Percentiles rank a stretch among this genome's conserved stretches.
phyloP scores from a whole-genome alignment of 2,888 invertebrate genomes.

The Allolobophora icterica region DNA sequence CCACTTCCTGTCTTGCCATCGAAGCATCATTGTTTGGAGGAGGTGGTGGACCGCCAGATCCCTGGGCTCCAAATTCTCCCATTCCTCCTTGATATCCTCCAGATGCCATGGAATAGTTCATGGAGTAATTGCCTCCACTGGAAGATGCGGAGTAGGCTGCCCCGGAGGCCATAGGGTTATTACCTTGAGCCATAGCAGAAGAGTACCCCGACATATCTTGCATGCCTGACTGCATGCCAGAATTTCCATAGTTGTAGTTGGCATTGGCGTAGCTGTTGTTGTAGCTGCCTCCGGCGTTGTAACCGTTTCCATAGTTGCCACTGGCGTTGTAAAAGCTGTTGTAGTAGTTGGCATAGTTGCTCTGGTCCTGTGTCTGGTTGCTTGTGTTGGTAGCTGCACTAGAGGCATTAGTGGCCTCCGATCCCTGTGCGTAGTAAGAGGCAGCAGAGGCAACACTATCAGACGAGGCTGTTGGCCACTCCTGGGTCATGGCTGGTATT shows the following conservation, averaged over 20 bases:
- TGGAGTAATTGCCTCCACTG: neutral
- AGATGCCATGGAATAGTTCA: neutral
- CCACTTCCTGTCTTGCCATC: slow-evolving; percentile 64
- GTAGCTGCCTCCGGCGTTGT: slow-evolving; percentile 4
- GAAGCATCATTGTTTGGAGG: neutral
- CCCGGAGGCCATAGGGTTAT: neutral
- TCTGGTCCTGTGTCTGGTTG: neutral
- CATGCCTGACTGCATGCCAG: slow-evolving; percentile 13
- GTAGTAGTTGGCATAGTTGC: slow-evolving; percentile 24
- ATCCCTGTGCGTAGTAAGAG: neutral
- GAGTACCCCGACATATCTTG: slow-evolving; percentile 22
- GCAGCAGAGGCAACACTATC: neutral
- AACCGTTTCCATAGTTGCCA: slow-evolving; percentile 19
- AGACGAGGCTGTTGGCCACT: neutral
- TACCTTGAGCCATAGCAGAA: neutral
- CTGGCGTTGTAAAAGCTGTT: neutral
- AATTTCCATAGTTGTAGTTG: slow-evolving; percentile 23
- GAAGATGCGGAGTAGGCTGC: neutral
- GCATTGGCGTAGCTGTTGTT: neutral
- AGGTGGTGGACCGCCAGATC: neutral
- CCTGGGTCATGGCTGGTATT: neutral
- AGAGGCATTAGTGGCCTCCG: neutral
- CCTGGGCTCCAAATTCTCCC: neutral
- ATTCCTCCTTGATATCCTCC: neutral
- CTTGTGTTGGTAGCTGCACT: neutral